Base-by-base conservation (phyloP, 2,113 vertebrate genomes). In the Condylura cristata region DNA sequence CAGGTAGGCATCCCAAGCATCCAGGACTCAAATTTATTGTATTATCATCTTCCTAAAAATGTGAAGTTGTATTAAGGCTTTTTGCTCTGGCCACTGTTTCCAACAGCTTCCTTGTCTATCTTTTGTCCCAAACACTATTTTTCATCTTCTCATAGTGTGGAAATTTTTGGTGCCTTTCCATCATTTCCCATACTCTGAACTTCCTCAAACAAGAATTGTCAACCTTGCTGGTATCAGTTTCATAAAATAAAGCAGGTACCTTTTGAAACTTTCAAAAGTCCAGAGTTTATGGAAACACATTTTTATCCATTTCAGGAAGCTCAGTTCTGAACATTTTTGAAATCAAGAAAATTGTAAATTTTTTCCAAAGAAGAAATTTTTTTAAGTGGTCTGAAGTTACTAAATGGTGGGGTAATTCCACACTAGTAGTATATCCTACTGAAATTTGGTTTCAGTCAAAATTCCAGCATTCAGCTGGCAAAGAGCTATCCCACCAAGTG, bases 161-260 rank as follows among this genome's bases (percentile, higher is more conserved):
- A 91, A 91, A 91, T 53, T 41, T 89, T 60, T 60, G 48, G 39
- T 46, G n/a, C 6, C 46, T 60, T 93, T 71, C 84, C 79, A 70
- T 86, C 89, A 46, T 75, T 60, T 65, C 18, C 32, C 56, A 24
- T 71, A 2, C 68, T 46, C 53, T 46, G 63, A 83, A 46, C 39
- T 89, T 70, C 48, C 83, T 61, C 66, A n/a, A 74, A 85, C 39
- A 88, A 60, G 48, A 87, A 82, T 88, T 24, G 17, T 82, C 76
- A 94, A 37, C 41, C 39, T 32, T 12, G 63, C 87, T 61, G 32
- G 34, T 51, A 58, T 71, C 48, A 1, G 71, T 87, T 90, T 91
- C 76, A 81, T 60, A 87, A 94, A 94, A 83, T 65, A 93, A 97
- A 96, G 70, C 68, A 95, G 93, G 86, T 32, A 78, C 8, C 46